Base-by-base conservation (phyloP, 1,140 invertebrate genomes). In the Bathynomus jamesi region DNA sequence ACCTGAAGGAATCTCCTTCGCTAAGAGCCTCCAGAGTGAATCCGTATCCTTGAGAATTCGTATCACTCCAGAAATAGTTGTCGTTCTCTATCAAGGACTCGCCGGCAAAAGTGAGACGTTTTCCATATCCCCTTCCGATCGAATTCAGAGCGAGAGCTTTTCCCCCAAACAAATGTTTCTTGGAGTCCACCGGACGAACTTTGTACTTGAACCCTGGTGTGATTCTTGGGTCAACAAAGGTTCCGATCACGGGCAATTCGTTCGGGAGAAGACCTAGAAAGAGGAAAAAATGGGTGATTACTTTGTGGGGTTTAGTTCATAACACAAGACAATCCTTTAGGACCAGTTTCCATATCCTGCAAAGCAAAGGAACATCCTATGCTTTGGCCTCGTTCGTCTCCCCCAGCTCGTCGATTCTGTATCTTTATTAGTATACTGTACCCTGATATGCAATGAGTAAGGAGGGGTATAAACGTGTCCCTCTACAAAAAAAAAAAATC, bases 61-160 rank as follows among this genome's bases (percentile, higher is more conserved):
- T 90, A 81, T 92, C 90, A n/a, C 89, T 90, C 89, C 89, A 91
- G 79, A 92, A 89, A 78, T 85, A 89, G 80, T 89, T 89, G 27
- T 84, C 81, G 74, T 90, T 88, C 24, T 87, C 80, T 31, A 84
- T 86, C 17, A 84, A 85, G 13, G 82, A 81, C 62, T 89, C 86
- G 0, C 89, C 86, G 76, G 87, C 84, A 81, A 92, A 91, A 7
- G 89, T 90, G 27, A 92, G 82, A 28, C 89, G 83, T 79, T 91
- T 91, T 8, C 89, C 90, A 78, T 91, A 92, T 24, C 90, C 90
- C 81, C 87, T 85, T 2, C 90, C 90, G 70, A 91, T 85, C n/a
- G 85, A 87, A 40, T 86, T 79, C 24, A 92, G 82, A 67, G 85
- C 81, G 61, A 89, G 80, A 31, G 88, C 85, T 73, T 87, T 83